phyloP scores from a whole-genome alignment of 2,113 vertebrate genomes.

The Aix galericulata region DNA sequence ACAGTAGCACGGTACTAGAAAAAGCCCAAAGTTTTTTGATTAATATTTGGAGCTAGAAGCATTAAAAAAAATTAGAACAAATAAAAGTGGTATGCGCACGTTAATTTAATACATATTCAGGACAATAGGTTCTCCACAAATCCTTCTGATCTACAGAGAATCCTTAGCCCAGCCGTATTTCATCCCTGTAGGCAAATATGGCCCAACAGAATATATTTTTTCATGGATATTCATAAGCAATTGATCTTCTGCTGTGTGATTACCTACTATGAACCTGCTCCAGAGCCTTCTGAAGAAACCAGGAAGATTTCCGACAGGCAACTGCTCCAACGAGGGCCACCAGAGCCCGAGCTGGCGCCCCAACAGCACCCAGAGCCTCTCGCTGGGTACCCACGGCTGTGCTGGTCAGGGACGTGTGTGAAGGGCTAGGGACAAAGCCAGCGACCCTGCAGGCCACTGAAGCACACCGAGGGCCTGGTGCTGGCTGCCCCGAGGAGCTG shows the following conservation, averaged over 20 bases:
- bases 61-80: background rate
- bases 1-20: background rate
- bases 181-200: background rate
- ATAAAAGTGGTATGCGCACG: accelerated
- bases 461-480: too few relatives aligned
- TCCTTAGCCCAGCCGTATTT: background rate
- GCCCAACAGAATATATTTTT: background rate
- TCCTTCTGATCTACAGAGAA: background rate
- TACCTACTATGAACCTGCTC: background rate
- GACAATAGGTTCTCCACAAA: background rate
- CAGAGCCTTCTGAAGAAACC: background rate
- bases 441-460: background rate
- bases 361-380: accelerated
- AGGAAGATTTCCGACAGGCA: background rate
- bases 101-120: background rate
- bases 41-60: background rate
- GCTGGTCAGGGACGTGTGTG: accelerated
- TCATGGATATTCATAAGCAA: conserved; percentile 8
- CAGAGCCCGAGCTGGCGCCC: accelerated
- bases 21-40: background rate
- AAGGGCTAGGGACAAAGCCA: background rate
- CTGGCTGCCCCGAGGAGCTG: too few relatives aligned
- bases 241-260: background rate
- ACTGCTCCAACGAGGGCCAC: accelerated
- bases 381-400: background rate